Percentiles rank a stretch among this genome's conserved stretches.
Conservation (phyloP, 2,888 invertebrate genomes). For the Seira ritae region DNA sequence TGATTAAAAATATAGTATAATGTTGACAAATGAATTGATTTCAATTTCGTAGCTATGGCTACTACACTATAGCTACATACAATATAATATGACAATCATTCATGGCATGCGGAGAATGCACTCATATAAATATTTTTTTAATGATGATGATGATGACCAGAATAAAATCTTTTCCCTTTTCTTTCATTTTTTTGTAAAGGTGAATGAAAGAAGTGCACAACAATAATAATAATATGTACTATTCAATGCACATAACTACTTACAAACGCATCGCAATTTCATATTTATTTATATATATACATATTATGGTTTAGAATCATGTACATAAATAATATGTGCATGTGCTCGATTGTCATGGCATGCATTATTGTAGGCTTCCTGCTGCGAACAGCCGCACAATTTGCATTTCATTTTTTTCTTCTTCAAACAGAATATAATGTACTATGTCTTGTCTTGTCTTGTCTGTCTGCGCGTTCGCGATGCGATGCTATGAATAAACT, state of each 20-base stretch:
- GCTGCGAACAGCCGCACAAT: constrained; percentile 54
- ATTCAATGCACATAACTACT: background rate
- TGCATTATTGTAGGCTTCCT: constrained; percentile 64
- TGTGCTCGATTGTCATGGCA: constrained; percentile 62
- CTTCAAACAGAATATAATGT: too few species aligned
- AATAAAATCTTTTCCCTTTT: background rate
- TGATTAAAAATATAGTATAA: background rate
- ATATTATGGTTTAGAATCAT: constrained; percentile 12
- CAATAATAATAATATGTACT: too few species aligned
- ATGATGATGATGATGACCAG: background rate
- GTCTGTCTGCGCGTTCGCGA: background rate
- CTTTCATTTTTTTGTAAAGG: background rate
- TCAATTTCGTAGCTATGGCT: too few species aligned
- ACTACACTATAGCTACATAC: too few species aligned
- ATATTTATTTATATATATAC: background rate
- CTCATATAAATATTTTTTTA: background rate
- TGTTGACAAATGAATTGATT: background rate
- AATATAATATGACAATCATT: too few species aligned
- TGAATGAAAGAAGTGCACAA: background rate
- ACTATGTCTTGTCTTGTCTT: too few species aligned
- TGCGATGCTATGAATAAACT: constrained; percentile 17
- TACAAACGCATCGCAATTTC: background rate
- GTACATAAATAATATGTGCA: constrained; percentile 57
- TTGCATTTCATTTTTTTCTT: constrained; percentile 58
- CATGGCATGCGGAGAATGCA: too few species aligned